Evolutionary conservation across 2,797 vertebrate genomes (phyloP), one percentile per base, ranked within the genome.

Genomic region (Buphagus erythrorhynchus): DNA sequence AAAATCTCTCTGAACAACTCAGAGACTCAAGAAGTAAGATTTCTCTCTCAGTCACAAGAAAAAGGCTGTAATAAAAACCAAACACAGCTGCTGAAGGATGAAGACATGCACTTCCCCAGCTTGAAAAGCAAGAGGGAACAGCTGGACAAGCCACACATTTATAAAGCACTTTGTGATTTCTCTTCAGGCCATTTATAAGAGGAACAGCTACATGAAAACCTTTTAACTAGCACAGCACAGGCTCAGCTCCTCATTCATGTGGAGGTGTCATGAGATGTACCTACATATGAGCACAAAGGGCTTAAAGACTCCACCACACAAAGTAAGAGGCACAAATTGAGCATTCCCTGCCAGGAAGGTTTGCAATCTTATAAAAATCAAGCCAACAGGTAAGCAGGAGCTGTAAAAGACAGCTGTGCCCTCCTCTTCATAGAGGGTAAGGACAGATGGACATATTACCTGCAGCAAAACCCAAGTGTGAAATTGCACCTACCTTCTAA

Each of bases 11-110:
- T 89, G 52, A 83, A 86, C 16, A 35, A 58, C 55, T 66, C 28
- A 33, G 55, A 69, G 49, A 78, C 18, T 75, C 31, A 73, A 77
- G 63, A 28, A 85, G 40, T 28, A 76, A 89, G 52, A 67, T 61
- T 72, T 38, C 72, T 66, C 48, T 78, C 55, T 59, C 18, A 73
- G 71, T 57, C 66, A 63, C 38, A 58, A 54, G 38, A 75, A 31
- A 88, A 86, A 91, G 78, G 42, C 63, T 87, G 14, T 49, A 82
- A 93, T 48, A 84, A 66, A 86, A 52, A 76, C 45, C 52, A 90
- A 87, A 54, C 67, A 35, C 80, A 82, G 67, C 72, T 96, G 86
- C 65, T 80, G 78, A 86, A 92, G 40, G 57, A 61, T 88, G 88
- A 74, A 91, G 61, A 85, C 31, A 69, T 4, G 0, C 33, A 73